Evolutionary conservation across 1,140 invertebrate genomes (phyloP), one percentile per base, ranked within the genome.

Genomic region (Dolichoris vasculosae): DNA sequence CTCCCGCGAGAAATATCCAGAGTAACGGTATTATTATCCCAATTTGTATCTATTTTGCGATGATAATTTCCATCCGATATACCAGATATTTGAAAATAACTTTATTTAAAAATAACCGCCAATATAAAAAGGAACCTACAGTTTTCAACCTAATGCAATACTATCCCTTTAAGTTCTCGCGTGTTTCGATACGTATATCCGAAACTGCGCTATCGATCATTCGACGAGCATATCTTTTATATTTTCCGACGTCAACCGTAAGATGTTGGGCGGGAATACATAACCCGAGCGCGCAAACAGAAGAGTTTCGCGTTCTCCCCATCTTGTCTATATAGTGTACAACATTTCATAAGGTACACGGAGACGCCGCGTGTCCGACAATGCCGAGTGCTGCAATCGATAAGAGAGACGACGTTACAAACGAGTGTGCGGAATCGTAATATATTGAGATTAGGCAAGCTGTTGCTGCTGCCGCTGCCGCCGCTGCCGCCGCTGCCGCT

Each of bases 371-470:
- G 26, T 13, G 69, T n/a, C 59, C 51, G 46, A 64, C 67, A 89
- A 88, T 84, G 78, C 86, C 43, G 69, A 17, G n/a, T 17, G 6
- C 32, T 26, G 76, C 78, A n/a, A 67, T 80, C 26, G 59, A 80
- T 80, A 80, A 80, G 78, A 48, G 82, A 67, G 63, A 38, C 32
- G 46, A 43, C 82, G 26, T 40, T 75, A 77, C 73, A 63, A 69
- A 79, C 55, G 48, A 82, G 81, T 38, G 48, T 46, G 32, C 73
- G 85, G 55, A 81, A 88, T 87, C 83, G 87, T 89, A 84, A 91
- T 86, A 90, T 88, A 90, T 89, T 86, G 87, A 88, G 89, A 90
- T 90, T 88, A 86, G 89, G 89, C 86, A 87, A 40, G 51, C 26
- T 51, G 48, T 32, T 20, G 48, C 63, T 76, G 30, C 17, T 35